A percentile compares a stretch with the other conserved stretches of the same genome.
Evolutionary conservation across 1,140 invertebrate genomes (phyloP).

Genomic region (Papilio xuthus): DNA sequence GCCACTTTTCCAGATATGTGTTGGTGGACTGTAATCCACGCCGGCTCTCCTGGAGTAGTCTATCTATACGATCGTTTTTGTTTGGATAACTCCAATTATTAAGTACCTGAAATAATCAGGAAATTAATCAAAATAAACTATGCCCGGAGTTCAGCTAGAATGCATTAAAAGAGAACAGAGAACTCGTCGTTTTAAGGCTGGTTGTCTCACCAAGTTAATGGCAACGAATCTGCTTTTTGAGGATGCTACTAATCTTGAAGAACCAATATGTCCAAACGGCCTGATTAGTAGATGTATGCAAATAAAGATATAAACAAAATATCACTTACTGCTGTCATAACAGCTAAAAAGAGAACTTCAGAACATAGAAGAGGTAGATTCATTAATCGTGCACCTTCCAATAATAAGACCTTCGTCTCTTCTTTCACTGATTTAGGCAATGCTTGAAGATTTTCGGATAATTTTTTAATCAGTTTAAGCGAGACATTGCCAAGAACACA

Average conservation of each 20-base stretch:
- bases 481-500: constrained; percentile 66
- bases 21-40: constrained; percentile 63
- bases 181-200: too few species aligned
- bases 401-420: constrained; percentile 48
- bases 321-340: constrained; percentile 57
- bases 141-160: not conserved
- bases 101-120: constrained; percentile 55
- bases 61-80: constrained; percentile 60
- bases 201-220: too few species aligned
- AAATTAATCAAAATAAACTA: constrained; percentile 9
- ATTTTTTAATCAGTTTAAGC: constrained; percentile 50
- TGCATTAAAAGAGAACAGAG: too few species aligned
- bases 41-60: constrained; percentile 62
- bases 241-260: too few species aligned
- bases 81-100: constrained; percentile 62
- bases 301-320: not conserved
- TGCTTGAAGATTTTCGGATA: constrained; percentile 58
- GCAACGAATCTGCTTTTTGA: too few species aligned
- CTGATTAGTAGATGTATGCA: not conserved
- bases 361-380: constrained; percentile 54
- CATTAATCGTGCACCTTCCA: constrained; percentile 44
- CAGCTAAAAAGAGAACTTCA: constrained; percentile 58
- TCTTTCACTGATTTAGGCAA: constrained; percentile 53
- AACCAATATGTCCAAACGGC: too few species aligned
- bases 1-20: constrained; percentile 69